Conservation (phyloP, 2,888 invertebrate species). For the Zhengitettix transpicula region DNA sequence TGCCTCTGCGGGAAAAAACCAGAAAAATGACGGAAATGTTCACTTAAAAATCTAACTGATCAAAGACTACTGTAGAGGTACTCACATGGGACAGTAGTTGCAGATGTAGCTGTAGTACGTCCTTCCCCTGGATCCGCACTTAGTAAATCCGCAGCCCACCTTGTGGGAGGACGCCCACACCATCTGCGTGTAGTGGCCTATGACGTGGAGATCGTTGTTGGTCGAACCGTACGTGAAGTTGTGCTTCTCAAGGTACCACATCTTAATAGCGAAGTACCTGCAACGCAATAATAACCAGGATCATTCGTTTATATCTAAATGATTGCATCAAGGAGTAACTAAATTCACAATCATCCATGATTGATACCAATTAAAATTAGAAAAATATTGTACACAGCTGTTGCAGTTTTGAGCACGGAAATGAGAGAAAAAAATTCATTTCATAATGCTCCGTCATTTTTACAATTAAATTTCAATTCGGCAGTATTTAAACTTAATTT, state of each 20-base stretch:
- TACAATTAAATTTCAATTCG: too few species aligned
- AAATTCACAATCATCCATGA: too few species aligned
- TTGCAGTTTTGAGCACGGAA: too few species aligned
- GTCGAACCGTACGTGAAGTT: slow-evolving; percentile 54
- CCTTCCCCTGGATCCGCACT: slow-evolving; percentile 44
- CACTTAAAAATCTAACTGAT: background rate
- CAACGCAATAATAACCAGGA: background rate
- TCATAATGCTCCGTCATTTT: too few species aligned
- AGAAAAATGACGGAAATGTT: background rate
- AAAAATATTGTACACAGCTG: too few species aligned
- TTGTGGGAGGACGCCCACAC: slow-evolving; percentile 65
- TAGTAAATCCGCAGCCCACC: slow-evolving; percentile 58
- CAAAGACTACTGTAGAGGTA: background rate
- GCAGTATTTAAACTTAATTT: too few species aligned
- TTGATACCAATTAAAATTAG: too few species aligned
- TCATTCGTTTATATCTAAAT: too few species aligned
- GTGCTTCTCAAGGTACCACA: slow-evolving; percentile 59
- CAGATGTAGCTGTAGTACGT: slow-evolving; percentile 66
- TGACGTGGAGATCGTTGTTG: slow-evolving; percentile 38
- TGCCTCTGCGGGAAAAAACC: slow-evolving; percentile 39
- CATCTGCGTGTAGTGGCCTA: slow-evolving; percentile 72
- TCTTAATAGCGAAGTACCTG: slow-evolving; percentile 64
- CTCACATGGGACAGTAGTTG: slow-evolving; percentile 54
- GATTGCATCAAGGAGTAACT: too few species aligned
- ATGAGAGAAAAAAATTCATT: too few species aligned